phyloP scores from a whole-genome alignment of 2,888 invertebrate genomes.

The Linnaemya tessellans region DNA sequence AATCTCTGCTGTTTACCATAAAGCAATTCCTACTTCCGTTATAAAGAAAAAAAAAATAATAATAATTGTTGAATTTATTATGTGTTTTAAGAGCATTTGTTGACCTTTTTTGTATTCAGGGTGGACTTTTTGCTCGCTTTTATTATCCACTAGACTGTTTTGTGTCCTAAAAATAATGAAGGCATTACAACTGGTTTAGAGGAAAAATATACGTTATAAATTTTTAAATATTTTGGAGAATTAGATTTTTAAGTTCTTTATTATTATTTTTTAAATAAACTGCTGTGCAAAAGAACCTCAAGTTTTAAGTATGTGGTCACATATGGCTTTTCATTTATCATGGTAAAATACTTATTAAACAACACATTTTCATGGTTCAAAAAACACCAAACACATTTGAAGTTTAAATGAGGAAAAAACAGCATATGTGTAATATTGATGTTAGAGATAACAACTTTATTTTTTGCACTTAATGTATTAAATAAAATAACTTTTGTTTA shows the following conservation, averaged over 20 bases:
- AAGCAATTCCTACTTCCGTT: background rate
- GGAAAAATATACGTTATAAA: no score
- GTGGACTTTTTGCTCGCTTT: background rate
- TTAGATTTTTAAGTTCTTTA: background rate
- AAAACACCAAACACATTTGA: background rate
- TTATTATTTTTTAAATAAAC: background rate
- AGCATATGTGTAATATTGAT: background rate
- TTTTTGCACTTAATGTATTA: no score
- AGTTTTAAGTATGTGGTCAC: background rate
- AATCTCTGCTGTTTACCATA: background rate
- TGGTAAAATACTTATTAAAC: background rate
- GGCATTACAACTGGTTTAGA: background rate
- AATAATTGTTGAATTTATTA: background rate
- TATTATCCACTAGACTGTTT: background rate
- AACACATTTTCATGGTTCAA: slow-evolving; percentile 1
- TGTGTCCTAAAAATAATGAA: background rate
- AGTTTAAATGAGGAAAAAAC: no score
- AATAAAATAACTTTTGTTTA: no score
- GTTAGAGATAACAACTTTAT: background rate
- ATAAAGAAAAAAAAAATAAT: no score
- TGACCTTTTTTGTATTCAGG: background rate
- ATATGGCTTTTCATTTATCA: background rate
- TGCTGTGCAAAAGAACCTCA: background rate
- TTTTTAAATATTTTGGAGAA: no score
- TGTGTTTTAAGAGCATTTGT: background rate